A percentile compares a stretch with the other conserved stretches of the same genome.
These are phyloP conservation scores for Sandelia bainsii DNA, from an alignment of 2,797 vertebrate genomes.

Conservation along the genomic window DNA sequence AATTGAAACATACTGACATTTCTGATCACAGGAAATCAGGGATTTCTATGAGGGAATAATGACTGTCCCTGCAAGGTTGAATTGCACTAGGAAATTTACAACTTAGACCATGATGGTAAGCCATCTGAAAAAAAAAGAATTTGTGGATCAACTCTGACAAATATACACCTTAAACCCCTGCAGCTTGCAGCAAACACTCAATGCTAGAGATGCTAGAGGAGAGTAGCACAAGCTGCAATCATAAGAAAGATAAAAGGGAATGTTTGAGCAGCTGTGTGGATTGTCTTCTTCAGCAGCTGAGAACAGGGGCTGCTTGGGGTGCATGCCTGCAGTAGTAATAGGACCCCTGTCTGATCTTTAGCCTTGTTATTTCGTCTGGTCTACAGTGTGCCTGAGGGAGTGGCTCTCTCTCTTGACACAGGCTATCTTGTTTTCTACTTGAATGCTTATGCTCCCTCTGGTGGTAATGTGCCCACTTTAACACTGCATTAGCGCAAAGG, in stretches of 20 bases:
- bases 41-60: constrained; percentile 50
- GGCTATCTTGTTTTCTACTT: constrained; percentile 86
- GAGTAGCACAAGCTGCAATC: constrained; percentile 69
- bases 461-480: constrained; percentile 88
- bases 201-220: constrained; percentile 62
- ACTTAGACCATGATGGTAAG: constrained; percentile 44
- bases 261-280: constrained; percentile 75
- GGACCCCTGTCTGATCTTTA: constrained; percentile 82
- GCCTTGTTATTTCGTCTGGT: constrained; percentile 83
- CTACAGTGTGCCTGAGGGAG: constrained; percentile 79
- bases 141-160: constrained; percentile 48
- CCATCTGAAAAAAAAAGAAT: constrained; percentile 47
- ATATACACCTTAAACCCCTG: constrained; percentile 71
- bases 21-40: constrained; percentile 37
- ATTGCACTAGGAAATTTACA: constrained; percentile 46
- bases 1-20: constrained; percentile 49
- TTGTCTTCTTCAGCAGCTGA: constrained; percentile 68
- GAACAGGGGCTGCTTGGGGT: constrained; percentile 63
- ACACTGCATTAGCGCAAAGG: constrained; percentile 83
- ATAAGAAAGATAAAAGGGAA: constrained; percentile 72
- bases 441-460: constrained; percentile 89
- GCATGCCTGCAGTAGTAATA: constrained; percentile 78
- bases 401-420: constrained; percentile 82
- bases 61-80: constrained; percentile 45
- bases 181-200: constrained; percentile 64